Percentiles rank a stretch among this genome's conserved stretches.
phyloP scores from a whole-genome alignment of 2,888 invertebrate species.

The Branchipolynoe longqiensis region DNA sequence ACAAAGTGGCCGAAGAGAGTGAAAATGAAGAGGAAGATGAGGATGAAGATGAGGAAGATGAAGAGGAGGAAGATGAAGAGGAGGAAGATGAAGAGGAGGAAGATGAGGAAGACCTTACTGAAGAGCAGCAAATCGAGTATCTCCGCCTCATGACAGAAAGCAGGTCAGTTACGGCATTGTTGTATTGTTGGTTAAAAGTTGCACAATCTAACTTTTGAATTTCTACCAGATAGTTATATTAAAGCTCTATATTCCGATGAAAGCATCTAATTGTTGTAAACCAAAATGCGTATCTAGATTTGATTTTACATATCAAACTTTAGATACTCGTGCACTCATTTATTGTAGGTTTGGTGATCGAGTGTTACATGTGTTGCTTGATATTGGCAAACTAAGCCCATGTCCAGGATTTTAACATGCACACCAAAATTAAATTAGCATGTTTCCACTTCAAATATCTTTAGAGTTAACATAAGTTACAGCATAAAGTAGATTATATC shows the following conservation, averaged over 20 bases:
- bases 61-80: constrained; percentile 28
- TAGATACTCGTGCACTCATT: no score
- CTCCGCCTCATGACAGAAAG: constrained; percentile 22
- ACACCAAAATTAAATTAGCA: no score
- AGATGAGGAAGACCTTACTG: constrained; percentile 55
- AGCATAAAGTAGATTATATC: no score
- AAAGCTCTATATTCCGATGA: no score
- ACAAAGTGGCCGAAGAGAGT: constrained; percentile 16
- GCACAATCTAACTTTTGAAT: not conserved
- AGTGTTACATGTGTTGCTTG: no score
- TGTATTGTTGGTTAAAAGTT: not conserved
- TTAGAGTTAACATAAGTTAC: not conserved
- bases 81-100: constrained; percentile 60
- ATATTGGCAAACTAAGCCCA: no score
- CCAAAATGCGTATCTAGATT: not conserved
- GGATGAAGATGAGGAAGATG: constrained; percentile 35
- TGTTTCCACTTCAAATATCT: not conserved
- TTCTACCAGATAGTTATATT: not conserved
- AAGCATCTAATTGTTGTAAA: no score
- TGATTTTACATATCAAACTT: no score
- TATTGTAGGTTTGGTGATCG: no score
- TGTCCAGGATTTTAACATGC: no score
- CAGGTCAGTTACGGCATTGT: constrained; percentile 27
- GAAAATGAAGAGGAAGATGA: constrained; percentile 53
- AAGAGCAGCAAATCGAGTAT: constrained; percentile 49